Evolutionary conservation across 2,797 vertebrate species (phyloP).

Genomic region (Enteromius afrohamiltoni): DNA sequence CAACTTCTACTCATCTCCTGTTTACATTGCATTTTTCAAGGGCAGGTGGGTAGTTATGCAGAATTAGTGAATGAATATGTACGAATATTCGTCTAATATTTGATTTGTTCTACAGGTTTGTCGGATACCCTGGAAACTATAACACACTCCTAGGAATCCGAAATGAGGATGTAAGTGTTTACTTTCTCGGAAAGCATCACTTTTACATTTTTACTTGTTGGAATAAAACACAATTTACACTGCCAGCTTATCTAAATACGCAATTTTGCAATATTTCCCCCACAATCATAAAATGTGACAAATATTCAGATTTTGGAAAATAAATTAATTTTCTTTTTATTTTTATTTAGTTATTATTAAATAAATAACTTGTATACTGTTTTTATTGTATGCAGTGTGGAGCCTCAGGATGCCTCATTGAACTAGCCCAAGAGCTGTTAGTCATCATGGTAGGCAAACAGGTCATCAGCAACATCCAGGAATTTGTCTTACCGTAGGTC

Average conservation of each 20-base stretch:
- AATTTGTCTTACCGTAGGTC: slow-evolving; percentile 81
- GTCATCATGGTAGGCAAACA: slow-evolving; percentile 87
- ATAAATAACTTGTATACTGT: slow-evolving; percentile 31
- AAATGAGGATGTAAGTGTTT: slow-evolving; percentile 80
- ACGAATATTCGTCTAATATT: slow-evolving; percentile 78
- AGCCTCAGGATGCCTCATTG: slow-evolving; percentile 80
- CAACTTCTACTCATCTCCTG: slow-evolving; percentile 85
- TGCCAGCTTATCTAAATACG: background rate
- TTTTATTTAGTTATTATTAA: no score
- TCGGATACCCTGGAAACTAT: slow-evolving; percentile 82
- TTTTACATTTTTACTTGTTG: background rate
- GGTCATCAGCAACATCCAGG: slow-evolving; percentile 81
- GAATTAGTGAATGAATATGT: slow-evolving; percentile 74
- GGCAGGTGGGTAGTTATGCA: slow-evolving; percentile 73
- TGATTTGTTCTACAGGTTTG: slow-evolving; percentile 71
- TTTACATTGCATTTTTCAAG: slow-evolving; percentile 87
- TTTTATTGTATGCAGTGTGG: slow-evolving; percentile 72
- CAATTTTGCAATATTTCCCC: background rate
- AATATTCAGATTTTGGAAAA: background rate
- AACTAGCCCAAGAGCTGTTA: slow-evolving; percentile 83
- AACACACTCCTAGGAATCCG: slow-evolving; percentile 80
- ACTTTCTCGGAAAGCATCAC: background rate
- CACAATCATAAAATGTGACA: background rate
- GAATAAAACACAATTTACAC: background rate
- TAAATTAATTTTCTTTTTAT: background rate